Evolutionary conservation across 2,113 vertebrate genomes (phyloP).

Genomic region (Tenrec ecaudatus): DNA sequence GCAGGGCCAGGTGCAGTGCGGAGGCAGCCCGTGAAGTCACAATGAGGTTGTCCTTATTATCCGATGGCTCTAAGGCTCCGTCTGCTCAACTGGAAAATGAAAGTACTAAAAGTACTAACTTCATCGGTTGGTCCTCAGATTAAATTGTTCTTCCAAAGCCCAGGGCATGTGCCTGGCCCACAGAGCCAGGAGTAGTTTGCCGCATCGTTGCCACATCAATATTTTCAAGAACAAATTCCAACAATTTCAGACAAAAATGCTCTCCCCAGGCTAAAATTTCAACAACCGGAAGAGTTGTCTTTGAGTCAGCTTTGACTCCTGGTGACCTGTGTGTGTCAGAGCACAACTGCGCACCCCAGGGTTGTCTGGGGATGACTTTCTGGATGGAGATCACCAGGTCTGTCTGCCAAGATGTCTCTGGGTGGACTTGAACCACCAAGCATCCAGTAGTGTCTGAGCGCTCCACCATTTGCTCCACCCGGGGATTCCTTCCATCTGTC

Average conservation of each 20-base stretch:
- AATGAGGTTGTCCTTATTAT: not conserved
- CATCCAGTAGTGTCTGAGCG: not conserved
- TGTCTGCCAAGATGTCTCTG: not conserved
- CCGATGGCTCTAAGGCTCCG: not conserved
- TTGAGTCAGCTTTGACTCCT: not conserved
- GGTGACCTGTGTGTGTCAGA: not conserved
- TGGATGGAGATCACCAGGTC: not conserved
- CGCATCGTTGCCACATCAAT: not conserved
- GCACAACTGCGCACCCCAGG: not conserved
- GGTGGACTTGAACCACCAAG: not conserved
- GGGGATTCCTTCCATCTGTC: not conserved
- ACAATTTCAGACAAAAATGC: conserved; percentile 9
- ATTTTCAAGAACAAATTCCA: not conserved
- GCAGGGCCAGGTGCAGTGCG: not conserved
- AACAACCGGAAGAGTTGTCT: not conserved
- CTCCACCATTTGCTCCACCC: not conserved
- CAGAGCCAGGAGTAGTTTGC: not conserved
- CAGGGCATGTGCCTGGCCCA: no score
- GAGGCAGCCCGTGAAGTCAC: no score
- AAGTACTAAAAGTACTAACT: not conserved
- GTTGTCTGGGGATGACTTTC: not conserved
- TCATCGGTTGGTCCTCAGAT: not conserved
- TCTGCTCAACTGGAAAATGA: not conserved
- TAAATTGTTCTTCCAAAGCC: not conserved
- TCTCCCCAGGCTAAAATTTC: not conserved